phyloP scores from a whole-genome alignment of 2,113 vertebrate genomes.

The Abramis brama region DNA sequence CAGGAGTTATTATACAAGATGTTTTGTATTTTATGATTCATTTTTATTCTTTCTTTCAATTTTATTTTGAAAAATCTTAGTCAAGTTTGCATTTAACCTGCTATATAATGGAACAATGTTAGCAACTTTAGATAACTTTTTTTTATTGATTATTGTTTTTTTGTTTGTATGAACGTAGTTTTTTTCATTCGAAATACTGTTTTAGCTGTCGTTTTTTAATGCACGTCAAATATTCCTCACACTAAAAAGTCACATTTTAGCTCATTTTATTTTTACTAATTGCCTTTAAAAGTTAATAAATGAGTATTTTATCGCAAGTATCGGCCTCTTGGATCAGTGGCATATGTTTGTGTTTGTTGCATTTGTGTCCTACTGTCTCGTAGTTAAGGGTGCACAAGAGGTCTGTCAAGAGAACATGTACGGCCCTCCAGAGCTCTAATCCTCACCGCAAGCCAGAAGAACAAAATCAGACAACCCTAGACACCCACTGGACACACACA shows the following conservation, averaged over 20 bases:
- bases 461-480: constrained; percentile 36
- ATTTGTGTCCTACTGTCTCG: constrained; percentile 2
- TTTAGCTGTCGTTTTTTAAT: not conserved
- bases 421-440: constrained; percentile 40
- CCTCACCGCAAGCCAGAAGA: constrained; percentile 50
- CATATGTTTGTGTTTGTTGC: constrained; percentile 31
- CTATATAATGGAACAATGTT: not conserved
- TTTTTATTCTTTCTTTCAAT: constrained; percentile 39
- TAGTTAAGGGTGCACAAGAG: constrained; percentile 20
- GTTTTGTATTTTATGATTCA: constrained; percentile 31
- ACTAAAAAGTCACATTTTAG: constrained; percentile 29
- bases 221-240: not conserved
- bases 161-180: not conserved
- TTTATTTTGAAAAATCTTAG: constrained; percentile 43
- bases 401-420: constrained; percentile 33
- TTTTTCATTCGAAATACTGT: not conserved
- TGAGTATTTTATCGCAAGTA: not conserved
- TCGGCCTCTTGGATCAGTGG: constrained; percentile 33
- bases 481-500: constrained; percentile 40
- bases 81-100: constrained; percentile 39
- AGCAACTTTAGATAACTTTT: not conserved
- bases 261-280: constrained; percentile 36
- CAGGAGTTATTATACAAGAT: constrained; percentile 49
- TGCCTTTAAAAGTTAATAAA: constrained; percentile 58
- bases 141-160: constrained; percentile 2